A percentile compares a stretch with the other conserved stretches of the same genome.
phyloP scores from a whole-genome alignment of 2,888 invertebrate species.

The Cosmia trapezina region DNA sequence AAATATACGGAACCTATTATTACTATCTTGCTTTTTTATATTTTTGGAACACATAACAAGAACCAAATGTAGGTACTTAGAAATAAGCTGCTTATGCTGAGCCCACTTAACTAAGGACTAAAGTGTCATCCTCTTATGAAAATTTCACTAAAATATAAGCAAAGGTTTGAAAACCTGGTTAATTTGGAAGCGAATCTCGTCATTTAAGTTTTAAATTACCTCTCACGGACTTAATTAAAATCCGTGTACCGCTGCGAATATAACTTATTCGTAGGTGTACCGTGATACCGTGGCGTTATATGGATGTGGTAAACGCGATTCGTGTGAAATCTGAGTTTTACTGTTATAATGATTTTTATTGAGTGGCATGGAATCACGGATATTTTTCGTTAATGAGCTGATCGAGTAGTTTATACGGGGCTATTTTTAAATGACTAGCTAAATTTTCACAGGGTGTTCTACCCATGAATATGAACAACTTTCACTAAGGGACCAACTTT shows the following conservation, averaged over 20 bases:
- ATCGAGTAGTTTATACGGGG: no score
- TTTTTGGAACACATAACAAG: neutral
- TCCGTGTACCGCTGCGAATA: no score
- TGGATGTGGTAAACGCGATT: slow-evolving; percentile 21
- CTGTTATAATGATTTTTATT: neutral
- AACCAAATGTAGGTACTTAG: neutral
- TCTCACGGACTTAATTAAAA: slow-evolving; percentile 51
- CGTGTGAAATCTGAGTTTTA: neutral
- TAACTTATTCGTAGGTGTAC: slow-evolving; percentile 11
- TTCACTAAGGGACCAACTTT: no score
- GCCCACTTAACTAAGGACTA: neutral
- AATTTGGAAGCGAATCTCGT: slow-evolving; percentile 40
- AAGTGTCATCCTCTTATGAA: slow-evolving; percentile 33
- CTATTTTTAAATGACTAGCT: no score
- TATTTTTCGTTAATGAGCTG: neutral
- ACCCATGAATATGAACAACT: no score
- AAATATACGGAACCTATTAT: no score
- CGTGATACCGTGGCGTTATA: neutral
- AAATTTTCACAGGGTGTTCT: no score
- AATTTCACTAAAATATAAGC: slow-evolving; percentile 30
- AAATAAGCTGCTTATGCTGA: slow-evolving; percentile 11
- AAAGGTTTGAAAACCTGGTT: slow-evolving; percentile 38
- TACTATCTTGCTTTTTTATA: neutral
- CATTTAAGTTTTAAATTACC: slow-evolving; percentile 58
- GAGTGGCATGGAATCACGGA: neutral